phyloP scores from a whole-genome alignment of 2,113 vertebrate species.

The Bubo scandiacus region DNA sequence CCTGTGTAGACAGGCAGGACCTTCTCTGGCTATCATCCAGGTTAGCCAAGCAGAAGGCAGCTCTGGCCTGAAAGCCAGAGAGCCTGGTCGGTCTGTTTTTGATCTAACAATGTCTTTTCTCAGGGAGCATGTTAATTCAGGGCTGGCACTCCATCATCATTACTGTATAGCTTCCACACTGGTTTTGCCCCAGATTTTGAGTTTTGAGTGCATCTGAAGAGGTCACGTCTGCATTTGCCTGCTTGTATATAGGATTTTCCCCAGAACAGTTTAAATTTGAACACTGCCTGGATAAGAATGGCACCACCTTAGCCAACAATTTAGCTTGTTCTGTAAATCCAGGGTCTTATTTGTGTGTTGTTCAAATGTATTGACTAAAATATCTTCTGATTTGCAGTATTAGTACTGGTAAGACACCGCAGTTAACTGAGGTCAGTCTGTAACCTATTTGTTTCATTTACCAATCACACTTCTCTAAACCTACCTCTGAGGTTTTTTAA shows the following conservation, averaged over 20 bases:
- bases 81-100: background rate
- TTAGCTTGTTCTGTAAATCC: background rate
- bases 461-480: background rate
- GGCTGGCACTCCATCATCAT: background rate
- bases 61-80: background rate
- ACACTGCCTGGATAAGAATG: background rate
- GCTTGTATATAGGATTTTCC: background rate
- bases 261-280: background rate
- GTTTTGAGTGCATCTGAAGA: background rate
- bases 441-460: background rate
- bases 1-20: background rate
- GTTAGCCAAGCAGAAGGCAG: background rate
- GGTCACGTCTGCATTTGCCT: background rate
- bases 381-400: background rate
- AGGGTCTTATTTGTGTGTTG: background rate
- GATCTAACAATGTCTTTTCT: background rate
- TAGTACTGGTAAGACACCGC: background rate
- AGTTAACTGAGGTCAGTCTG: background rate
- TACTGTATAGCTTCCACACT: fast-evolving
- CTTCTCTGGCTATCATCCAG: background rate
- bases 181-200: background rate
- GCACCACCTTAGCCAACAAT: background rate
- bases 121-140: background rate
- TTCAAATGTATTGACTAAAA: background rate
- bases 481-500: background rate